A percentile compares a stretch with the other conserved stretches of the same genome.
Evolutionary conservation across 2,888 invertebrate species (phyloP).

Genomic region (Zelleria hepariella): DNA sequence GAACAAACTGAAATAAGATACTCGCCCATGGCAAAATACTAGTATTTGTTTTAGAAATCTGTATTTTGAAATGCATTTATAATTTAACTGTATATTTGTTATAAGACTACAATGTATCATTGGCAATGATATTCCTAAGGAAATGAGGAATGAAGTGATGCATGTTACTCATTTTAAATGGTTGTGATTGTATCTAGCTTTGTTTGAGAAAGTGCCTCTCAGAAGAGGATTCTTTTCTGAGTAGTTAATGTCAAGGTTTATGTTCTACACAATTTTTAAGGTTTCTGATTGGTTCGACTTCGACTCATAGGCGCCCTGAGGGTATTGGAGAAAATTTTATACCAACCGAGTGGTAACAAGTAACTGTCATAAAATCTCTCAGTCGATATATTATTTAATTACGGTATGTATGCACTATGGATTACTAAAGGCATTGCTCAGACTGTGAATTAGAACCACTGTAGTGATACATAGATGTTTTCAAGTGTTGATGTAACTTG

Average conservation of each 20-base stretch:
- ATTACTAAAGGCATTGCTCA: too few species aligned
- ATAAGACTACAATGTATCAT: constrained; percentile 8
- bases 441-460: not conserved
- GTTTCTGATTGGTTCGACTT: too few species aligned
- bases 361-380: too few species aligned
- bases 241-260: too few species aligned
- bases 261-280: not conserved
- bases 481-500: constrained; percentile 25
- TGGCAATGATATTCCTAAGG: constrained; percentile 11
- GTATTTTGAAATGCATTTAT: constrained; percentile 11
- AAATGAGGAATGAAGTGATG: constrained; percentile 2
- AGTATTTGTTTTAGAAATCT: not conserved
- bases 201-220: constrained; percentile 47
- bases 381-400: too few species aligned
- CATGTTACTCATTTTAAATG: constrained; percentile 45
- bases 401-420: too few species aligned
- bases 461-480: not conserved
- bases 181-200: constrained; percentile 56
- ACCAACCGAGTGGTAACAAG: too few species aligned
- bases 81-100: constrained; percentile 6
- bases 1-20: not conserved
- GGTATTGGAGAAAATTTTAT: too few species aligned
- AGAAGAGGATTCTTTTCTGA: too few species aligned
- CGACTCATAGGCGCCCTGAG: too few species aligned
- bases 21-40: not conserved